phyloP scores from a whole-genome alignment of 2,113 vertebrate genomes.

The Microcebus tavaratra region DNA sequence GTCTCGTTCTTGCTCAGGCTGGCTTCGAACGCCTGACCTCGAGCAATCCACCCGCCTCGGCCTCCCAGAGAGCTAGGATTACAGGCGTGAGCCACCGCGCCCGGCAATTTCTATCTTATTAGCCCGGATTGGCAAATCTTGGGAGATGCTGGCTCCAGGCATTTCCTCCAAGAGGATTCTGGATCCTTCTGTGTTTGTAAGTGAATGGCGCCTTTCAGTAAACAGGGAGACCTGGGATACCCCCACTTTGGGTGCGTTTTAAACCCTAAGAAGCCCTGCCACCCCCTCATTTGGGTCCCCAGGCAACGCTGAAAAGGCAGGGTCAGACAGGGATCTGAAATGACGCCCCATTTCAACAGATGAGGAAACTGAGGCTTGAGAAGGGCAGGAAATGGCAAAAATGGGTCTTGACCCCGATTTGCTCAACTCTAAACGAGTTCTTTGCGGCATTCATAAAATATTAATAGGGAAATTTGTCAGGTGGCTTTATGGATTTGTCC shows the following conservation, averaged over 20 bases:
- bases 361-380: not conserved
- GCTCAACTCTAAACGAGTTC: not conserved
- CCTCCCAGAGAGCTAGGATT: too few species aligned
- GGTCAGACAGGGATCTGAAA: not conserved
- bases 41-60: too few species aligned
- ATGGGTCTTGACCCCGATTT: not conserved
- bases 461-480: not conserved
- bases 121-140: constrained; percentile 34
- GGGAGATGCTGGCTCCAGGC: not conserved
- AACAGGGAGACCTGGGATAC: not conserved
- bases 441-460: not conserved
- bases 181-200: not conserved
- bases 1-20: too few species aligned
- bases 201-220: not conserved
- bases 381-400: not conserved
- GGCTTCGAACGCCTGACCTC: too few species aligned
- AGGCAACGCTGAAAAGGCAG: not conserved
- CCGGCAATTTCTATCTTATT: constrained; percentile 58
- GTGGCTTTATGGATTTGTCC: constrained; percentile 24
- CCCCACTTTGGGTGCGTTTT: not conserved
- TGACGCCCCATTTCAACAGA: not conserved
- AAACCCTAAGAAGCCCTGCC: not conserved
- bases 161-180: not conserved
- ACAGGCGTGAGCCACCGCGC: too few species aligned
- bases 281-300: rapidly evolving